phyloP scores from a whole-genome alignment of 2,888 invertebrate species.

The Epinotia ramella region DNA sequence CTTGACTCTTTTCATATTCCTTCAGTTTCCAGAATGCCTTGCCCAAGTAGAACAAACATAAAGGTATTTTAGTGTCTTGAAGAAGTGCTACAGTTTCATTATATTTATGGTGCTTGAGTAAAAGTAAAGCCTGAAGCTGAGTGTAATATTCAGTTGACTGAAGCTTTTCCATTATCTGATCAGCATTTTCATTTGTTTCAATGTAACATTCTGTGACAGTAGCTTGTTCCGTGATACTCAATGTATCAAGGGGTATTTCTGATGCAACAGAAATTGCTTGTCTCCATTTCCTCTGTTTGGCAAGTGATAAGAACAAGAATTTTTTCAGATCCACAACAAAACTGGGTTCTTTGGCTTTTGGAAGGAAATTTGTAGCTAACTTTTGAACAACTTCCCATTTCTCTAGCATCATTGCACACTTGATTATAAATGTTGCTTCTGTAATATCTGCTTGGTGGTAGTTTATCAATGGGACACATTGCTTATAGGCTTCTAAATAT shows the following conservation, averaged over 20 bases:
- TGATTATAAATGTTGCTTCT: slow-evolving; percentile 72
- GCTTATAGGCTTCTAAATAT: slow-evolving; percentile 83
- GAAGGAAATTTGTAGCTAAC: slow-evolving; percentile 72
- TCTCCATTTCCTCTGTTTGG: slow-evolving; percentile 81
- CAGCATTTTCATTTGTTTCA: slow-evolving; percentile 64
- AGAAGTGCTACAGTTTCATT: slow-evolving; percentile 85
- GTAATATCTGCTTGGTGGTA: slow-evolving; percentile 70
- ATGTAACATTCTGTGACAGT: slow-evolving; percentile 72
- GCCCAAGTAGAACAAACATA: slow-evolving; percentile 86
- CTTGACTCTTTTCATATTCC: slow-evolving; percentile 86
- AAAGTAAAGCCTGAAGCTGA: slow-evolving; percentile 80
- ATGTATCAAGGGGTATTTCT: slow-evolving; percentile 59
- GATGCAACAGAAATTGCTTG: slow-evolving; percentile 74
- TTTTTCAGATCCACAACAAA: slow-evolving; percentile 63
- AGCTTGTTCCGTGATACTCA: slow-evolving; percentile 64
- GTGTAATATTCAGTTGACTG: slow-evolving; percentile 61
- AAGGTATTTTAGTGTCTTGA: slow-evolving; percentile 67
- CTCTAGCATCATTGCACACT: slow-evolving; percentile 72
- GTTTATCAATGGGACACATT: slow-evolving; percentile 75
- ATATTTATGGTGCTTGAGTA: slow-evolving; percentile 80
- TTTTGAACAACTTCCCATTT: slow-evolving; percentile 77
- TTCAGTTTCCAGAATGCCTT: slow-evolving; percentile 85
- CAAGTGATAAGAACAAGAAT: slow-evolving; percentile 67
- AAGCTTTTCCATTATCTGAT: slow-evolving; percentile 64
- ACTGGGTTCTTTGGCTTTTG: slow-evolving; percentile 66